phyloP scores from a whole-genome alignment of 2,113 vertebrate species.

The Vidua chalybeata region DNA sequence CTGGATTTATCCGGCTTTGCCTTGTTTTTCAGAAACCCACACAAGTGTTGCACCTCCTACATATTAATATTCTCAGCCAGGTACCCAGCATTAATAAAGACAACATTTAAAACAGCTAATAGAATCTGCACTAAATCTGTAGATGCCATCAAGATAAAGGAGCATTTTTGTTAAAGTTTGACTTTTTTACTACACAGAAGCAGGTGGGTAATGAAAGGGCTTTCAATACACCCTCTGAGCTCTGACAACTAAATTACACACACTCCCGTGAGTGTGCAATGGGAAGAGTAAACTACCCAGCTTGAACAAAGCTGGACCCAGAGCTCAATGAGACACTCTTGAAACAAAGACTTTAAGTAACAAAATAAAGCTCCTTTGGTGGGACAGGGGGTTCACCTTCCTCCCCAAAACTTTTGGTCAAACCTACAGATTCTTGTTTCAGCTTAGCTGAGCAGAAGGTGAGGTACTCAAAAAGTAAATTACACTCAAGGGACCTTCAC shows the following conservation, averaged over 20 bases:
- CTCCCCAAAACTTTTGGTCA: background rate
- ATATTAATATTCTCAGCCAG: slow-evolving; percentile 1
- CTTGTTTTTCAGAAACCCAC: background rate
- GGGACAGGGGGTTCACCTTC: background rate
- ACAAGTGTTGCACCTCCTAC: background rate
- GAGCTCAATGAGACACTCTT: background rate
- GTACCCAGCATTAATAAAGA: slow-evolving; percentile 39
- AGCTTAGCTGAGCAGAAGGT: background rate
- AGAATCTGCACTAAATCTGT: background rate
- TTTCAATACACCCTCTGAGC: slow-evolving; percentile 1
- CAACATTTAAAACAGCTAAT: slow-evolving; percentile 23
- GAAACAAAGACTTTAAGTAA: background rate
- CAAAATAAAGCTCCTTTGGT: background rate
- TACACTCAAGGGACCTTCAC: background rate
- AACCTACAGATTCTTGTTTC: background rate
- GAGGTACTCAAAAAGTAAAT: background rate
- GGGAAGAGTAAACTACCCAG: background rate
- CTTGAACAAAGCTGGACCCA: background rate
- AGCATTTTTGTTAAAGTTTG: slow-evolving; percentile 59
- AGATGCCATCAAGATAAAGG: slow-evolving; percentile 65
- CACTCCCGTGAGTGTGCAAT: background rate
- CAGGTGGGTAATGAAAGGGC: background rate
- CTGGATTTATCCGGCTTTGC: background rate
- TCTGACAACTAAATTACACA: background rate
- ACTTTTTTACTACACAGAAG: slow-evolving; percentile 41